Conservation (phyloP, 2,888 invertebrate genomes). For the Entomobrya multifasciata region DNA sequence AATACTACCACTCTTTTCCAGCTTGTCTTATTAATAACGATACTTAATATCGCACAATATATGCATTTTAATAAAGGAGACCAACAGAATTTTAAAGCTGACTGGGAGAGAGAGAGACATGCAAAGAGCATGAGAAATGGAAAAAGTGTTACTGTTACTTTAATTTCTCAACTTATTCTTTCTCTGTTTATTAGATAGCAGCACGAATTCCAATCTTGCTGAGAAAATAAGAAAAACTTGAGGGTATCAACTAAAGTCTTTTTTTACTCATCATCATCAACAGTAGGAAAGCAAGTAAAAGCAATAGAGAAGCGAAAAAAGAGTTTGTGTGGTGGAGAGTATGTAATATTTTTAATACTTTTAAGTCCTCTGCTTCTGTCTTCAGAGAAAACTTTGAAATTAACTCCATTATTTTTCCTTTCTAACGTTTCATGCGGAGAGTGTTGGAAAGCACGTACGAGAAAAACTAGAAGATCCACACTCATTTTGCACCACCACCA, state of each 20-base stretch:
- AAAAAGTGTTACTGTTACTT: slow-evolving; percentile 12
- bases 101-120: too few relatives aligned
- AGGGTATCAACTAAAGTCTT: slow-evolving; percentile 60
- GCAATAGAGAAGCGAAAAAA: too few relatives aligned
- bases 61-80: slow-evolving; percentile 8
- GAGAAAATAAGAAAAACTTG: slow-evolving; percentile 49
- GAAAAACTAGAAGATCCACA: not conserved
- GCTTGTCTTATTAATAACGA: slow-evolving; percentile 42
- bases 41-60: slow-evolving; percentile 8
- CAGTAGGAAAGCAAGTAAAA: too few relatives aligned
- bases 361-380: slow-evolving; percentile 74
- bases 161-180: slow-evolving; percentile 30
- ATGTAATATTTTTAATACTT: slow-evolving; percentile 75
- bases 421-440: slow-evolving; percentile 41
- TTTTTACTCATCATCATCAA: slow-evolving; percentile 36
- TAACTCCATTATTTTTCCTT: slow-evolving; percentile 79
- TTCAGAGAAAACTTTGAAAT: slow-evolving; percentile 77
- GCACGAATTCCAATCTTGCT: slow-evolving; percentile 27
- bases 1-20: not conserved
- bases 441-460: not conserved
- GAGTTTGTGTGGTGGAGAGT: not conserved
- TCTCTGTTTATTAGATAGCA: slow-evolving; percentile 17
- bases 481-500: not conserved
- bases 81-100: not conserved
- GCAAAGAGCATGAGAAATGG: slow-evolving; percentile 2